These are phyloP conservation scores for Dromius quadrimaculatus DNA, from an alignment of 2,888 invertebrate species.

Conservation along the genomic window DNA sequence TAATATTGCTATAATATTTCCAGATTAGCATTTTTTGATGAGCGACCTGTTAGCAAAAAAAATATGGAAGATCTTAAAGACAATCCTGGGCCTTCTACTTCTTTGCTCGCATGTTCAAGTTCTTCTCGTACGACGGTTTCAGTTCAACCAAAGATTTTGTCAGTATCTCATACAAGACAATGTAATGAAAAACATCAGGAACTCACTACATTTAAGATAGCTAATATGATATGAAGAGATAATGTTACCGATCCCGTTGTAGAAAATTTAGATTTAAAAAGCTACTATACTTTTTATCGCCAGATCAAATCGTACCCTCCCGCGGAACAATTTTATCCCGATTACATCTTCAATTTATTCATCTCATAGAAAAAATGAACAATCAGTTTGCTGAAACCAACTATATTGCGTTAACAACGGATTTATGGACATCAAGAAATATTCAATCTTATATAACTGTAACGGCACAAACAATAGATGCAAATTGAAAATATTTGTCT, in stretches of 20 bases:
- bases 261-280: background rate
- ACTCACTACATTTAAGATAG: background rate
- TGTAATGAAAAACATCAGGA: no score
- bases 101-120: no score
- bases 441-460: background rate
- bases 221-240: background rate
- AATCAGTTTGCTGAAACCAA: background rate
- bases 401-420: background rate
- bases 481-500: background rate
- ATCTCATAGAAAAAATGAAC: background rate
- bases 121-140: no score
- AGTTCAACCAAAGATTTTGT: no score
- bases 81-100: no score
- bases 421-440: background rate
- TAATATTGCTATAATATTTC: no score
- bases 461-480: background rate
- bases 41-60: no score
- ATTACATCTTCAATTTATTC: background rate
- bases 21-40: no score
- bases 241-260: background rate
- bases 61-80: no score
- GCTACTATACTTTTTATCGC: background rate
- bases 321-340: background rate
- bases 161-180: no score
- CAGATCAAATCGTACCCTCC: background rate